Evolutionary conservation across 1,140 invertebrate genomes (phyloP), one percentile per base, ranked within the genome.

Genomic region (Araneus ventricosus): DNA sequence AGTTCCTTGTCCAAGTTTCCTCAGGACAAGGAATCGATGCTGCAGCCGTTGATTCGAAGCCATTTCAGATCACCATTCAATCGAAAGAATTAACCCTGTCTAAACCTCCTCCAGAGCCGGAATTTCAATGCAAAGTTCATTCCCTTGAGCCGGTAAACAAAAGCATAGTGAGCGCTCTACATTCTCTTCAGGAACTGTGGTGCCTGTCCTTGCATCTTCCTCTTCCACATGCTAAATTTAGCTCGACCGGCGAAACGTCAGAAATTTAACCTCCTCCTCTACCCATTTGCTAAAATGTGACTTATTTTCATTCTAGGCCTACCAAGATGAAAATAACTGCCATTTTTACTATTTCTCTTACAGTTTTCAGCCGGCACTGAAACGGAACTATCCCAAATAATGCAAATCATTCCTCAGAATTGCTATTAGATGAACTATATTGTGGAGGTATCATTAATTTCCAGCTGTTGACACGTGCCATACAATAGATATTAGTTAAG

Each of bases 1-100:
- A 39, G 99, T 99, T 93, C 99, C 99, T 96, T 99, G 99, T 27
- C 99, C 99, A 94, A 99, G 96, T 96, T 99, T 99, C 95, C 98
- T 97, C 94, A 99, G 97, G 95, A 99, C 98, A 95, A 99, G 98
- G 96, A 99, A 99, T 95, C 99, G 94, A 93, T 96, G 96, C 94
- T 96, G 96, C 75, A 96, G 93, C 87, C 95, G 96, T 17, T 39
- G 52, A 30, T 57, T 52, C 30, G 6, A 20, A 61, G 27, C 22
- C n/a, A n/a, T n/a, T 41, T 8, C 20, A n/a, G 37, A 39, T 87
- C 52, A 59, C 85, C 20, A 88, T 70, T 45, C 10, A 22, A 22
- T 34, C 59, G 59, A 24, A 52, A 34, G 22, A 24, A 52, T 63
- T 87, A 52, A 52, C 37, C 17, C 85, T 59, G 27, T 34, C 45